Evolutionary conservation across 1,140 invertebrate genomes (phyloP).

Genomic region (Cyphomyrmex costatus): DNA sequence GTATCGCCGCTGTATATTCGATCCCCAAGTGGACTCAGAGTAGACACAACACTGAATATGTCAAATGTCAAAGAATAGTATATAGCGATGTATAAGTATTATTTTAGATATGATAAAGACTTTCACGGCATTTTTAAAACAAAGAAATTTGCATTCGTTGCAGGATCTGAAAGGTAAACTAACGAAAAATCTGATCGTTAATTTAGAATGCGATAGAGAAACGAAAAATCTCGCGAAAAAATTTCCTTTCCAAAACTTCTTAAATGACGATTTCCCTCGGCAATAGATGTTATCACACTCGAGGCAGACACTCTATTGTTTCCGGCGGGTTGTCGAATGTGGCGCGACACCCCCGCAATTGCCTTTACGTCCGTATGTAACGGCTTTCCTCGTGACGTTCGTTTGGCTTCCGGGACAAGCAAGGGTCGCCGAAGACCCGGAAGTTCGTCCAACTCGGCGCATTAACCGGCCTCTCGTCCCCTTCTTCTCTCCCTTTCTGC

Average conservation of each 20-base stretch:
- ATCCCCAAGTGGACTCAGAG: not conserved
- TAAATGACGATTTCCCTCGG: not conserved
- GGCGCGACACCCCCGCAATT: conserved; percentile 61
- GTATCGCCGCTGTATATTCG: not conserved
- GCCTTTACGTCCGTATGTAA: conserved; percentile 72
- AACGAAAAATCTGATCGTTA: not conserved
- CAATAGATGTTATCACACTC: conserved; percentile 40
- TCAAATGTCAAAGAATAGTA: not conserved
- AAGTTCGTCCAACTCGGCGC: conserved; percentile 81
- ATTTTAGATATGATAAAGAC: not conserved
- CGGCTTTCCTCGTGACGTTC: conserved; percentile 80
- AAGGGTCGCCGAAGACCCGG: conserved; percentile 83
- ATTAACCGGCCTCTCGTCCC: conserved; percentile 71
- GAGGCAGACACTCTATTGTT: conserved; percentile 55
- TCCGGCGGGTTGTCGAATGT: conserved; percentile 26
- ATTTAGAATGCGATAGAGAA: no score
- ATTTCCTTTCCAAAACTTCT: not conserved
- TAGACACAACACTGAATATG: not conserved
- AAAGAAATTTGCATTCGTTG: not conserved
- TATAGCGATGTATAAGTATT: not conserved
- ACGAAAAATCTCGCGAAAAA: not conserved
- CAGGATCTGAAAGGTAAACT: not conserved
- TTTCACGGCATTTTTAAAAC: not conserved
- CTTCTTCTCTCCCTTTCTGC: conserved; percentile 42
- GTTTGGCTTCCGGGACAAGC: conserved; percentile 83